phyloP scores from a whole-genome alignment of 37 sponge, comb jelly and placozoan genomes.

The Spongia lamella region DNA sequence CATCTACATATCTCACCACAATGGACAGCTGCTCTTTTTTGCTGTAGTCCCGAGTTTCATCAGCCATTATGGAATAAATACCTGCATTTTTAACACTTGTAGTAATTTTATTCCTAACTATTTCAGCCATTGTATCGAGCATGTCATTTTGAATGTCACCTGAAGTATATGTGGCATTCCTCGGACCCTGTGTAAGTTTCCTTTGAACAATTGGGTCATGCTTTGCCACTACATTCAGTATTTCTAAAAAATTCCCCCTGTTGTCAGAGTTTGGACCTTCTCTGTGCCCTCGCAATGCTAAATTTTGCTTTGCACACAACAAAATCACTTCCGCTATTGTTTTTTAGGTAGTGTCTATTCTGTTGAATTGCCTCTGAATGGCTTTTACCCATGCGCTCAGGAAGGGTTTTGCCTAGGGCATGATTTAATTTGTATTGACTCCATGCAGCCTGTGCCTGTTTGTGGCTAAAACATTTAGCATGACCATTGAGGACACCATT shows the following conservation, averaged over 20 bases:
- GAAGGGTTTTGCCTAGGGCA: constrained; percentile 33
- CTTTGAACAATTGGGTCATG: constrained; percentile 45
- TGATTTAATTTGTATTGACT: constrained; percentile 29
- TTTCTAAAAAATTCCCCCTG: constrained; percentile 59
- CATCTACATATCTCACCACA: constrained; percentile 68
- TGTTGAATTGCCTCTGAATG: constrained; percentile 40
- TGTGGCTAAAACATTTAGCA: constrained; percentile 31
- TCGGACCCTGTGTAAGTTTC: constrained; percentile 22
- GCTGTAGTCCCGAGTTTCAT: constrained; percentile 62
- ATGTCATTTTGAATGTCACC: constrained; percentile 68
- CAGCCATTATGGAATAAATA: constrained; percentile 57
- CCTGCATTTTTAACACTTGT: constrained; percentile 46
- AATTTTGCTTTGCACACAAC: constrained; percentile 58
- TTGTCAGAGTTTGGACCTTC: constrained; percentile 60
- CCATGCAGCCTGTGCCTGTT: constrained; percentile 35
- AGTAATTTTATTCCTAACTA: constrained; percentile 30
- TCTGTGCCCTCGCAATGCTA: constrained; percentile 61
- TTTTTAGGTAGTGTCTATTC: constrained; percentile 62
- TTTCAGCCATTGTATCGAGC: constrained; percentile 59
- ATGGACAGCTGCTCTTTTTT: constrained; percentile 67
- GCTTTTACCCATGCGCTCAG: too few species aligned
- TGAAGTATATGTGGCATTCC: constrained; percentile 70
- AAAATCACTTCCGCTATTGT: constrained; percentile 60
- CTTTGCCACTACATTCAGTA: constrained; percentile 43
- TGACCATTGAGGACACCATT: constrained; percentile 45